phyloP scores from a whole-genome alignment of 1,140 invertebrate genomes.

The Anadara kagoshimensis region DNA sequence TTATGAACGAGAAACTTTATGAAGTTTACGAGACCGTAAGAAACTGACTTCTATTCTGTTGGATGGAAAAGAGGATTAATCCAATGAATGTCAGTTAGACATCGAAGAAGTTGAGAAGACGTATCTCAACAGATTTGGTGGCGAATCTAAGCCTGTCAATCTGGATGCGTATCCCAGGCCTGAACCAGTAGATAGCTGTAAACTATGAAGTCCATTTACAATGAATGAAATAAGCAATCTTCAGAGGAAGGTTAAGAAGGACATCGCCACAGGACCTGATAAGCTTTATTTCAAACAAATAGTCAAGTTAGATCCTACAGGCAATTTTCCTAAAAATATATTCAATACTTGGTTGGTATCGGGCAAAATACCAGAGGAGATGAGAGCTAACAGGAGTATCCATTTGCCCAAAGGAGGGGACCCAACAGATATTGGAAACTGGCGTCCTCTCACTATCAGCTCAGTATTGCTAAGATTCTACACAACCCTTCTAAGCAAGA shows the following conservation, averaged over 20 bases:
- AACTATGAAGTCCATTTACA: constrained; percentile 15
- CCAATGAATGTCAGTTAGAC: no score
- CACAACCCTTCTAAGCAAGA: constrained; percentile 26
- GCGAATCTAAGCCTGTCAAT: constrained; percentile 20
- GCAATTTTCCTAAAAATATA: constrained; percentile 15
- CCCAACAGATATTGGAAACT: constrained; percentile 44
- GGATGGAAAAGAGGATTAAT: no score
- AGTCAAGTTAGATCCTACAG: not conserved
- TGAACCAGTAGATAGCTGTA: constrained; percentile 8
- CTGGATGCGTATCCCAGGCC: constrained; percentile 10
- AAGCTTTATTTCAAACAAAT: constrained; percentile 5
- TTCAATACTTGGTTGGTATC: constrained; percentile 34
- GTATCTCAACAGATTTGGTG: constrained; percentile 24
- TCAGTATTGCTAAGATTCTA: constrained; percentile 33
- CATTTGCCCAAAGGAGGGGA: constrained; percentile 46
- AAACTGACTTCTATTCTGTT: no score
- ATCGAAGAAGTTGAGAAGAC: no score
- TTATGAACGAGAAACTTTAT: no score
- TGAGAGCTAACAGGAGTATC: constrained; percentile 37
- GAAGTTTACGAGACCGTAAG: no score
- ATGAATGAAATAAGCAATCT: constrained; percentile 13
- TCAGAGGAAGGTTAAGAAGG: no score
- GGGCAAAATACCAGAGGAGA: constrained; percentile 13
- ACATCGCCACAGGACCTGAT: constrained; percentile 34
- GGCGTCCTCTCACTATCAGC: constrained; percentile 57